phyloP scores from a whole-genome alignment of 2,113 vertebrate species.

The Girardinichthys multiradiatus region DNA sequence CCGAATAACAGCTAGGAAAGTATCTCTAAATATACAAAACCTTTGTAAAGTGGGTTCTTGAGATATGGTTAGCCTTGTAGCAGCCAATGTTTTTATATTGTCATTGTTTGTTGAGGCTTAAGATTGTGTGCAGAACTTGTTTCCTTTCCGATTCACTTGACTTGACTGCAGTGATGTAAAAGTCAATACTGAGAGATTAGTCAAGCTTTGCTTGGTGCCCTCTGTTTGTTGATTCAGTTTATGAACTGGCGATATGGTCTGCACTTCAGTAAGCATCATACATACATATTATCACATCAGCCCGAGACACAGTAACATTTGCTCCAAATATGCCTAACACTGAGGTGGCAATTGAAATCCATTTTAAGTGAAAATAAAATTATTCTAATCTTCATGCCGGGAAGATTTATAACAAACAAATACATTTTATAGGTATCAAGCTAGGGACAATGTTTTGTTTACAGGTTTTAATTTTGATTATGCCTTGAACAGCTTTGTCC shows the following conservation, averaged over 20 bases:
- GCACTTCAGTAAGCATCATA: slow-evolving; percentile 23
- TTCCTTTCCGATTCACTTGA: slow-evolving; percentile 24
- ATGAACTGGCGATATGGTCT: slow-evolving; percentile 14
- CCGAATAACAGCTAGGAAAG: neutral
- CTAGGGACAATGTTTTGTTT: no score
- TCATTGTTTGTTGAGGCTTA: slow-evolving; percentile 21
- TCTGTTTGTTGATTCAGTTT: slow-evolving; percentile 13
- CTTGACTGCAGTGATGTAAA: slow-evolving; percentile 11
- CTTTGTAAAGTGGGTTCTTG: neutral
- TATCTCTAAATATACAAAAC: neutral
- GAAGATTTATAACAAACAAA: no score
- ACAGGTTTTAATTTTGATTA: no score
- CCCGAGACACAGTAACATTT: neutral
- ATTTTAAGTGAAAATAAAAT: no score
- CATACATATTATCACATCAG: neutral
- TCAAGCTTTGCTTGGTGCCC: neutral
- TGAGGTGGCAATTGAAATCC: no score
- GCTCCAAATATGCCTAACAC: no score
- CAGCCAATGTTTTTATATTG: slow-evolving; percentile 6
- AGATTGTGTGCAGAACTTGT: neutral
- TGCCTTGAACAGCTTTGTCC: no score
- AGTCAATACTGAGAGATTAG: slow-evolving; percentile 12
- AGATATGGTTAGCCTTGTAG: neutral
- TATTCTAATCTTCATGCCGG: no score
- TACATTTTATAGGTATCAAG: no score